phyloP scores from a whole-genome alignment of 2,797 vertebrate genomes.

The Menidia menidia region DNA sequence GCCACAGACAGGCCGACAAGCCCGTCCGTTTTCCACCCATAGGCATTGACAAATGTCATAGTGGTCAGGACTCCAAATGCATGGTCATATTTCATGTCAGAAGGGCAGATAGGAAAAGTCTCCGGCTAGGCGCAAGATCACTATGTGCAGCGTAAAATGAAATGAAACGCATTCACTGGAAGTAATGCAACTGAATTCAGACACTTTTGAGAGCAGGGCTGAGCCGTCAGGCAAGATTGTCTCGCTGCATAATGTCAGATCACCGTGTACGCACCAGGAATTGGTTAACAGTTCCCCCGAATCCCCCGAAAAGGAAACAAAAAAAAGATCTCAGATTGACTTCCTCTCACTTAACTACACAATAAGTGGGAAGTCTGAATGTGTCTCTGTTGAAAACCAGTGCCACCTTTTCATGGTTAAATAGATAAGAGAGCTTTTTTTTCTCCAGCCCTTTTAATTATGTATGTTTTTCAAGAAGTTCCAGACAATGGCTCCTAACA shows the following conservation, averaged over 20 bases:
- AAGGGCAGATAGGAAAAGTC: not conserved
- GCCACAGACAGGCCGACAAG: too few species aligned
- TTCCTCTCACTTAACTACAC: not conserved
- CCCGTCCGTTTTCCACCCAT: too few species aligned
- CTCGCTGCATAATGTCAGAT: not conserved
- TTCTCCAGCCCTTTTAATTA: constrained; percentile 5
- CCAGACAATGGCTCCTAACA: constrained; percentile 55
- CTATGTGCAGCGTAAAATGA: not conserved
- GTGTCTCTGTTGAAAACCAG: not conserved
- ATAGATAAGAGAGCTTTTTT: constrained; percentile 1
- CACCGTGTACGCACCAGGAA: not conserved
- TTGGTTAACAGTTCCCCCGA: not conserved
- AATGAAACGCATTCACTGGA: constrained; percentile 11
- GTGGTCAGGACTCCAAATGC: too few species aligned
- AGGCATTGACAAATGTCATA: too few species aligned
- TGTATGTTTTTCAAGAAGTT: constrained; percentile 16
- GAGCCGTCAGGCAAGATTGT: constrained; percentile 13
- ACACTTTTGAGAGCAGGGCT: constrained; percentile 8
- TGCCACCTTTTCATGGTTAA: not conserved
- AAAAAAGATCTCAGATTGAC: too few species aligned
- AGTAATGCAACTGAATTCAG: constrained; percentile 32
- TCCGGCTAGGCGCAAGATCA: not conserved
- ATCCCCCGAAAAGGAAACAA: not conserved
- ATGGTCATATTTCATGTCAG: not conserved
- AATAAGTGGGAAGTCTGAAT: not conserved